Percentiles rank a stretch among this genome's conserved stretches.
phyloP scores from a whole-genome alignment of 2,888 invertebrate species.

The Monoplex corrugatus region DNA sequence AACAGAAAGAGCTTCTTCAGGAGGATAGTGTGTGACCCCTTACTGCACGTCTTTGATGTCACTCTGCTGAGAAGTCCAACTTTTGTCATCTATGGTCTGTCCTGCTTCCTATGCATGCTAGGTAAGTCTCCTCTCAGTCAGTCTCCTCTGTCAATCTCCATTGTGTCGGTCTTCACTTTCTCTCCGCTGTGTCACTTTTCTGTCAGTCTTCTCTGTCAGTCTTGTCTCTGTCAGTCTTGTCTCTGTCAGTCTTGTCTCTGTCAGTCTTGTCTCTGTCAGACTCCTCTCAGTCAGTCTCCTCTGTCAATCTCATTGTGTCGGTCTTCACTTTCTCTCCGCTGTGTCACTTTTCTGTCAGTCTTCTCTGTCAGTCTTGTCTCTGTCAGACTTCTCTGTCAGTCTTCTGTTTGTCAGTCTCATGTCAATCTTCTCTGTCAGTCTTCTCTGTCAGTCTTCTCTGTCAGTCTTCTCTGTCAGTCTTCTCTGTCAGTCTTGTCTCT shows the following conservation, averaged over 20 bases:
- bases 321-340: too few relatives aligned
- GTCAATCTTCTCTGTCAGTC: background rate
- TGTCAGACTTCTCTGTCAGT: too few relatives aligned
- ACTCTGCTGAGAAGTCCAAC: slow-evolving; percentile 92
- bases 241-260: background rate
- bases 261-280: background rate
- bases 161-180: background rate
- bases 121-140: slow-evolving; percentile 42
- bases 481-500: background rate
- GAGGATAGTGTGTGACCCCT: background rate
- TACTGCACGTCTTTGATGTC: slow-evolving; percentile 88
- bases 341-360: too few relatives aligned
- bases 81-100: slow-evolving; percentile 84
- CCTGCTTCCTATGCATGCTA: slow-evolving; percentile 63
- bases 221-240: background rate
- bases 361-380: too few relatives aligned
- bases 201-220: too few relatives aligned
- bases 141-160: background rate
- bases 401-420: background rate
- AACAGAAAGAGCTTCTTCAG: background rate
- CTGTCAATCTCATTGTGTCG: background rate
- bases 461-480: too few relatives aligned
- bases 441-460: background rate
- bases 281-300: background rate
- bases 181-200: too few relatives aligned